Evolutionary conservation across 2,888 invertebrate species (phyloP), one percentile per base, ranked within the genome.

Genomic region (Hydroisotoma schaefferi): DNA sequence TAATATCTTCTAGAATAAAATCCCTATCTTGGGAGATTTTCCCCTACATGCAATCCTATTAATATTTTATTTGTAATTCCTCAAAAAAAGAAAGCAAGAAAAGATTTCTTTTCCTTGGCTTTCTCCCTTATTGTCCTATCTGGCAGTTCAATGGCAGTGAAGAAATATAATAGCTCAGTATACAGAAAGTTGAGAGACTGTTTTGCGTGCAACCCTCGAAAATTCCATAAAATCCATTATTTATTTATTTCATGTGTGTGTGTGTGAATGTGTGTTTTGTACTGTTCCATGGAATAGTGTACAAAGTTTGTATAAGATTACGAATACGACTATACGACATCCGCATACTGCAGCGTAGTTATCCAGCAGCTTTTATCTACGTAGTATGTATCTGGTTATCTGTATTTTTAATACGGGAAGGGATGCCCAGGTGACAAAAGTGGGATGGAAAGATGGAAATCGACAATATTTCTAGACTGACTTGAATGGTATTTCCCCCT

Each of bases 61-160:
- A 63, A 63, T 63, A 63, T 63, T 63, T 63, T 56, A 63, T 63
- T 63, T 63, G 63, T 63, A 59, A 63, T 63, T 63, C 63, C 37
- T 55, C 55, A 40, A 40, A 33, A 40, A n/a, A n/a, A n/a, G n/a
- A n/a, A n/a, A n/a, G n/a, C n/a, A n/a, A 40, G 40, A 40, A 18
- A 40, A 40, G 40, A 40, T 40, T 40, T 20, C 40, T 40, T n/a
- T n/a, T 40, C 40, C 40, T 40, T 20, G 5, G 40, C 40, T 40
- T 40, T 40, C 40, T 40, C 40, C 20, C 40, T 15, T 15, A 15
- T 5, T 4, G n/a, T n/a, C n/a, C n/a, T n/a, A n/a, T n/a, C n/a
- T n/a, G n/a, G n/a, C n/a, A n/a, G n/a, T n/a, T n/a, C n/a, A n/a
- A n/a, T n/a, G n/a, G n/a, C n/a, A n/a, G n/a, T n/a, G n/a, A n/a